Percentiles rank a stretch among this genome's conserved stretches.
Evolutionary conservation across 2,888 invertebrate genomes (phyloP).

Genomic region (Stegophylla sp.): DNA sequence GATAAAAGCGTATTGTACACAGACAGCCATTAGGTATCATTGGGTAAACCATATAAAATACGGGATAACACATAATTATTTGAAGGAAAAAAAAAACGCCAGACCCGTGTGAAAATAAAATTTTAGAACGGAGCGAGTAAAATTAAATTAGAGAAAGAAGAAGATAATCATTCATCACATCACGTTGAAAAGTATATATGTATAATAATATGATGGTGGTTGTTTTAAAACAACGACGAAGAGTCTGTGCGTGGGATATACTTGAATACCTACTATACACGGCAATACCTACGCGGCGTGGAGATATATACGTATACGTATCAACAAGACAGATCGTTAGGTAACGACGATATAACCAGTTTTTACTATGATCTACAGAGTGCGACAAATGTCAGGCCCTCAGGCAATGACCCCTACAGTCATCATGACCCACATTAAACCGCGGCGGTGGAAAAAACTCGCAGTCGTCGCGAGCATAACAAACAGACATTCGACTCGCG

Average conservation of each 20-base stretch:
- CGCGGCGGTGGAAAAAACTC: conserved; percentile 26
- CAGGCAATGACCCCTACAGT: conserved; percentile 42
- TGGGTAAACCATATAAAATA: not conserved
- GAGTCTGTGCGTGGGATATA: conserved; percentile 46
- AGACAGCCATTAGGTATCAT: no score
- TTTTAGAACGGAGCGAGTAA: conserved; percentile 2
- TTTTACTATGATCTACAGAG: conserved; percentile 16
- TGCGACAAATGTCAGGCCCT: conserved; percentile 32
- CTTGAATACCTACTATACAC: no score
- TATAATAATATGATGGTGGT: no score
- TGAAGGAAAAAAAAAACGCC: conserved; percentile 21
- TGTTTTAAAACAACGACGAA: conserved; percentile 19
- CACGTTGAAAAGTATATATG: conserved; percentile 5
- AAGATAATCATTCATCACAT: conserved; percentile 27
- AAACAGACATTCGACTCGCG: conserved; percentile 24
- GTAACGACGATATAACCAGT: conserved; percentile 46
- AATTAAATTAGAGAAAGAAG: conserved; percentile 19
- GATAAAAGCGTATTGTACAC: no score
- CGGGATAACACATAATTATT: not conserved
- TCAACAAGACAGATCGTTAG: conserved; percentile 30
- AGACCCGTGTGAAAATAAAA: conserved; percentile 42
- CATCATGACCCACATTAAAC: conserved; percentile 41
- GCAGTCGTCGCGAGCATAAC: conserved; percentile 26
- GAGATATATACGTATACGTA: no score
- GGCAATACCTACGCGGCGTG: no score